phyloP scores from a whole-genome alignment of 1,140 invertebrate genomes.

The Drosophila ercepeae region DNA sequence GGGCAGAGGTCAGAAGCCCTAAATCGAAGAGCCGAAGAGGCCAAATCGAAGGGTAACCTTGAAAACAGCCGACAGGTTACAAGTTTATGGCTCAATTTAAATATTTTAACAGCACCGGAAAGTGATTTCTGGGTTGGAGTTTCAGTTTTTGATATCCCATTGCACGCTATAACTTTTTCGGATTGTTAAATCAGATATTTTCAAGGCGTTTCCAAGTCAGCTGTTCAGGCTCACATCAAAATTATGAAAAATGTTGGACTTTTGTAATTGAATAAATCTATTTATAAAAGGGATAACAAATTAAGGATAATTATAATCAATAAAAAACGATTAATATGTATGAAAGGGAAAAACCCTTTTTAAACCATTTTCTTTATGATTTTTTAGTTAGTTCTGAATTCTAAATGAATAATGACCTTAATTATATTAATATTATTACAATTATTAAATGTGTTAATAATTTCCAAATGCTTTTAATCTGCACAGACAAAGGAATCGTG shows the following conservation, averaged over 20 bases:
- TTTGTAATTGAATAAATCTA: constrained; percentile 14
- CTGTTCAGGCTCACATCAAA: constrained; percentile 19
- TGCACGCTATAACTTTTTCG: constrained; percentile 22
- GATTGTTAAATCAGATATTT: constrained; percentile 9
- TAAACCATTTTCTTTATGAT: no score
- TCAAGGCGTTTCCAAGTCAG: constrained; percentile 23
- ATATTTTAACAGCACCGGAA: constrained; percentile 63
- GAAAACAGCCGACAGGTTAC: constrained; percentile 72
- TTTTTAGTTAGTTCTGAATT: no score
- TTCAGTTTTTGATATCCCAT: neutral
- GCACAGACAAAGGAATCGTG: constrained; percentile 7
- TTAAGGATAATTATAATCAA: neutral
- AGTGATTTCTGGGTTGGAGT: neutral
- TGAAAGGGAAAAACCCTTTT: no score
- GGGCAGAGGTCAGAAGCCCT: constrained; percentile 46
- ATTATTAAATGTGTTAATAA: no score
- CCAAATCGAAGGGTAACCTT: constrained; percentile 55
- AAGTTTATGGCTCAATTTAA: constrained; percentile 71
- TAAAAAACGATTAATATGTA: no score
- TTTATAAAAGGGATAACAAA: constrained; percentile 23
- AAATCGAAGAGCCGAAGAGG: constrained; percentile 17
- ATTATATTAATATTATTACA: no score
- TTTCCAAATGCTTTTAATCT: constrained; percentile 21
- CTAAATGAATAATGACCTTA: no score
- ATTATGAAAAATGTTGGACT: constrained; percentile 8